These are phyloP conservation scores for Aporrectodea caliginosa DNA, from an alignment of 1,140 invertebrate genomes.

Conservation along the genomic window DNA sequence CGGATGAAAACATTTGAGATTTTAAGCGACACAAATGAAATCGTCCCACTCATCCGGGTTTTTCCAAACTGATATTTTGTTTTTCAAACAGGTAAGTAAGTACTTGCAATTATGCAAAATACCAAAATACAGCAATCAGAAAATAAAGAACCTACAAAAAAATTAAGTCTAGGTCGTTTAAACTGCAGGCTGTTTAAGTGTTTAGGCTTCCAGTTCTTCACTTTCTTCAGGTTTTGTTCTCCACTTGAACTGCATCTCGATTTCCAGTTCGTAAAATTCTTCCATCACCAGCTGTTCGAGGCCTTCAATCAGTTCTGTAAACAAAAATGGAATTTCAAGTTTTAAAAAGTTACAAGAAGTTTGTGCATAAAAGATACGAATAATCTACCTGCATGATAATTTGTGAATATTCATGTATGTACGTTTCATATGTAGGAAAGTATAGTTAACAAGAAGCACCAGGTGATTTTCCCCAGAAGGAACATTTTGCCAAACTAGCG, in stretches of 20 bases:
- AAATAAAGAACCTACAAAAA: too few relatives aligned
- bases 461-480: too few relatives aligned
- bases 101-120: neutral
- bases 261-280: constrained; percentile 48
- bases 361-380: neutral
- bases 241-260: constrained; percentile 49
- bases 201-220: neutral
- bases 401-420: neutral
- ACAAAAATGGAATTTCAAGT: neutral
- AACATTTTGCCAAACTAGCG: too few relatives aligned
- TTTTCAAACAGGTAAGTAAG: neutral
- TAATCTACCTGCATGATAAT: neutral
- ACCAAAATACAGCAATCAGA: neutral
- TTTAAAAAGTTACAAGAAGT: neutral
- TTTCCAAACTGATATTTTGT: too few relatives aligned
- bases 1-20: too few relatives aligned
- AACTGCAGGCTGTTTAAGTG: too few relatives aligned
- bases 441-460: too few relatives aligned
- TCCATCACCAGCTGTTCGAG: constrained; percentile 43
- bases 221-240: constrained; percentile 28
- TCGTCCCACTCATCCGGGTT: too few relatives aligned
- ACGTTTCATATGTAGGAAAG: neutral
- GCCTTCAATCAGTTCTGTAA: constrained; percentile 41
- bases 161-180: too few relatives aligned
- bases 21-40: too few relatives aligned